Conservation (phyloP, 2,113 vertebrate species). For the Calidris pugnax region DNA sequence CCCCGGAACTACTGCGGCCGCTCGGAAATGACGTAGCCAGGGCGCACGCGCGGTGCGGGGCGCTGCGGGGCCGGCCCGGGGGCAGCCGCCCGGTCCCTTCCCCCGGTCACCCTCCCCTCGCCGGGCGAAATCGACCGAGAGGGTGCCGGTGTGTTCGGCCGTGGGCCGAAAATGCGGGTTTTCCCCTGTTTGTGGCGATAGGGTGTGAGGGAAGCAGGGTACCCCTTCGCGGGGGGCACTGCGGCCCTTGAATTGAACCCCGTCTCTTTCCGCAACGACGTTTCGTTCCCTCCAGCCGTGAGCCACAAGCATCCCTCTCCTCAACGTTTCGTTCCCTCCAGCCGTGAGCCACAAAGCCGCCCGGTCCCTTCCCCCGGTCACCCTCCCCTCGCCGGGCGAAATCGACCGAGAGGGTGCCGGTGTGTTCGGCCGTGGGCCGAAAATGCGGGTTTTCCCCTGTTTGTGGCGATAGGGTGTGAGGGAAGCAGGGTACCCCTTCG, state of each 20-base stretch:
- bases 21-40: background rate
- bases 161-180: rapidly evolving
- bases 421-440: background rate
- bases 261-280: rapidly evolving
- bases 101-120: too few relatives aligned
- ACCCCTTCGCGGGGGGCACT: rapidly evolving
- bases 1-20: background rate
- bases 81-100: too few relatives aligned
- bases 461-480: background rate
- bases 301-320: too few relatives aligned
- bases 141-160: background rate
- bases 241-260: background rate
- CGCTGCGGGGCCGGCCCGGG: too few relatives aligned
- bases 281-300: background rate
- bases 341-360: background rate
- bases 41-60: background rate
- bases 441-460: rapidly evolving
- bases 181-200: rapidly evolving
- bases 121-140: too few relatives aligned
- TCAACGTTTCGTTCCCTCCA: rapidly evolving
- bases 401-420: background rate
- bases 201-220: background rate
- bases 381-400: too few relatives aligned
- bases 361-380: rapidly evolving
- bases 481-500: rapidly evolving